These are phyloP conservation scores for Leucoma salicis DNA, from an alignment of 2,888 invertebrate species.

Conservation along the genomic window DNA sequence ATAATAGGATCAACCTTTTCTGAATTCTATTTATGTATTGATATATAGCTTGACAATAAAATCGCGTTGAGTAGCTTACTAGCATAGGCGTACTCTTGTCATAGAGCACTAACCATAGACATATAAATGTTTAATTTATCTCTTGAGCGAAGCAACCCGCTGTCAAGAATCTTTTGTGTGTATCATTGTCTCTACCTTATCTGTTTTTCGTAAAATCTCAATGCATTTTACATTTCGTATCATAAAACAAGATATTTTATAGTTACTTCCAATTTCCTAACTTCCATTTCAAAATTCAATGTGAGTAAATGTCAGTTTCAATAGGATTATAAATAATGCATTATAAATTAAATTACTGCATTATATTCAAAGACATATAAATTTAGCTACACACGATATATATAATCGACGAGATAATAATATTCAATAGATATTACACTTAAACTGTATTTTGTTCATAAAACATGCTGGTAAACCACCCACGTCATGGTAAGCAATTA, in stretches of 20 bases:
- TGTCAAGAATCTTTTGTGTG: conserved; percentile 35
- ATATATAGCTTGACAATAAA: no score
- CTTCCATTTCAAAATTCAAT: conserved; percentile 25
- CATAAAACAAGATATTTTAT: conserved; percentile 42
- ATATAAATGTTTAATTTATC: conserved; percentile 55
- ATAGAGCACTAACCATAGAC: conserved; percentile 50
- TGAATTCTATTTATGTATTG: no score
- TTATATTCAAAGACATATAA: not conserved
- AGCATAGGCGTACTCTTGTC: conserved; percentile 34
- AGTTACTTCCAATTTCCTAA: conserved; percentile 34
- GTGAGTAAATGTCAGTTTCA: conserved; percentile 22
- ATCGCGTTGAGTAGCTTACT: not conserved
- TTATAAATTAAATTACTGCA: conserved; percentile 4
- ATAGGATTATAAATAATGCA: conserved; percentile 23
- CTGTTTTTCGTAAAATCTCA: conserved; percentile 33
- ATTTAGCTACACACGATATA: not conserved
- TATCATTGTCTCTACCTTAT: conserved; percentile 30
- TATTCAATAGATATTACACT: no score
- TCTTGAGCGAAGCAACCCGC: conserved; percentile 32
- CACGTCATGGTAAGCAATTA: no score
- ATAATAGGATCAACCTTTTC: no score
- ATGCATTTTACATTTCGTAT: conserved; percentile 34
- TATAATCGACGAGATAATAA: no score
- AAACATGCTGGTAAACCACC: no score
- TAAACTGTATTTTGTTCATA: no score